Evolutionary conservation across 2,797 vertebrate genomes (phyloP).

Genomic region (Pangasius larnaudii): DNA sequence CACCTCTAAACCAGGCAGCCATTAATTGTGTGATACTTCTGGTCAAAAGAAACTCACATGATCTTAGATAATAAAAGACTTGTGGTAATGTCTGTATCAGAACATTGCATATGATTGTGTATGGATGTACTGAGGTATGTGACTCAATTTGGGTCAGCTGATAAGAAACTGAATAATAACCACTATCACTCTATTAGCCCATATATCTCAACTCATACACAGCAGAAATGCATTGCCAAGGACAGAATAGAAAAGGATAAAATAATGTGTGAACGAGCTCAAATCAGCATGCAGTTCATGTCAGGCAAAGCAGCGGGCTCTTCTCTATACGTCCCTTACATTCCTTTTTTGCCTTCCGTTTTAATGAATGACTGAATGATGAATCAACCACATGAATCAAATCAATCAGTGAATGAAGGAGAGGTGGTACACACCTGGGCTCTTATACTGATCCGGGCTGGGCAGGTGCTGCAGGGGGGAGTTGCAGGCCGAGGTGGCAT

Average conservation of each 20-base stretch:
- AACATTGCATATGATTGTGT: background rate
- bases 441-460: conserved; percentile 78
- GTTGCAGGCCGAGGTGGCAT: conserved; percentile 73
- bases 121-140: background rate
- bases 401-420: conserved; percentile 61
- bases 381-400: conserved; percentile 58
- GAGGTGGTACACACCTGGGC: conserved; percentile 74
- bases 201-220: conserved; percentile 13
- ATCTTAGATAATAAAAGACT: background rate
- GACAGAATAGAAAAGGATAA: conserved; percentile 35
- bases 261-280: conserved; percentile 33
- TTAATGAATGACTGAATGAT: conserved; percentile 57
- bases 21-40: background rate
- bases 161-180: conserved; percentile 14
- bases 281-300: conserved; percentile 59
- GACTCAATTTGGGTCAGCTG: conserved; percentile 12
- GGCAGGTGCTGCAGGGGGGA: conserved; percentile 74
- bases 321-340: conserved; percentile 26
- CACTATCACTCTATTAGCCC: background rate
- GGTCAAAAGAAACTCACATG: background rate
- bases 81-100: background rate
- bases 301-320: conserved; percentile 43
- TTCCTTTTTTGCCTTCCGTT: conserved; percentile 30
- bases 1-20: background rate
- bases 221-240: conserved; percentile 34